Evolutionary conservation across 2,113 vertebrate species (phyloP).

Genomic region (Scomber colias): DNA sequence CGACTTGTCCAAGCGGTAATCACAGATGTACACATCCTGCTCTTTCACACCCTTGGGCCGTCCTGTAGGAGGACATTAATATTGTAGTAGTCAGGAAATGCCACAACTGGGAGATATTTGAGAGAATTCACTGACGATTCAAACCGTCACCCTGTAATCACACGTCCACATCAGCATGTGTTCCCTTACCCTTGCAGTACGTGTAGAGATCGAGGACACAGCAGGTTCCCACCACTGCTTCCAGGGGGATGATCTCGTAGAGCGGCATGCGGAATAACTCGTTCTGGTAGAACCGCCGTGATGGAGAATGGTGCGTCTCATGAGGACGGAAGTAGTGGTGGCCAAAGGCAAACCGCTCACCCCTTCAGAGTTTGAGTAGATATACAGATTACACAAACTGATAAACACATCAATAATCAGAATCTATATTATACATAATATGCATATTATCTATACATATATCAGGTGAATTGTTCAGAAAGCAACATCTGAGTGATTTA

Average conservation of each 20-base stretch:
- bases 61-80: constrained; percentile 78
- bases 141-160: too few species aligned
- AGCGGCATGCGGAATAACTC: constrained; percentile 97
- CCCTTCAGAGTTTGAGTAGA: constrained; percentile 79
- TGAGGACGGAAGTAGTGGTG: constrained; percentile 99
- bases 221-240: constrained; percentile 96
- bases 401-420: not conserved
- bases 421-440: not conserved
- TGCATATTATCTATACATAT: not conserved
- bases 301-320: constrained; percentile 97
- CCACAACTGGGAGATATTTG: not conserved
- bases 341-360: constrained; percentile 97
- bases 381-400: not conserved
- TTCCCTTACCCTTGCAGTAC: constrained; percentile 93
- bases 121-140: too few species aligned
- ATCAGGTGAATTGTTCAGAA: not conserved
- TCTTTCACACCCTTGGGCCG: constrained; percentile 96
- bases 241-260: constrained; percentile 98
- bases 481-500: constrained; percentile 66
- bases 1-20: constrained; percentile 97
- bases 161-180: not conserved
- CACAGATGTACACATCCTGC: constrained; percentile 98
- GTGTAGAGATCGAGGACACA: constrained; percentile 98
- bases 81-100: constrained; percentile 3
- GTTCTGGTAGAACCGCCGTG: constrained; percentile 97